phyloP scores from a whole-genome alignment of 2,113 vertebrate genomes.

The Promerops cafer region DNA sequence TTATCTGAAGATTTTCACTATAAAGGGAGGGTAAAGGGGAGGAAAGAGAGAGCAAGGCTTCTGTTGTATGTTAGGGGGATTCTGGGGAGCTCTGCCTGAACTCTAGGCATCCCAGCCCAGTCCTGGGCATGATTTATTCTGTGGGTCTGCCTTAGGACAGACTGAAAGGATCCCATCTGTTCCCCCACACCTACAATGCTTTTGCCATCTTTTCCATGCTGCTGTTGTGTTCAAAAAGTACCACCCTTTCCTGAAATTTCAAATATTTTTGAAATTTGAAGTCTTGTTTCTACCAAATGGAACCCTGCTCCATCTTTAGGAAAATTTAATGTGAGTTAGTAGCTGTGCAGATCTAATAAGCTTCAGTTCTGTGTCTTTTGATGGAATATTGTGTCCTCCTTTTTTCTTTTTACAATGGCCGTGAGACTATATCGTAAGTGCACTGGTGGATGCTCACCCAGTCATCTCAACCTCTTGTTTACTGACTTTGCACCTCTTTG shows the following conservation, averaged over 20 bases:
- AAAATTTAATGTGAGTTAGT: neutral
- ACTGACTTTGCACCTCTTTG: neutral
- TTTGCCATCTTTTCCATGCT: neutral
- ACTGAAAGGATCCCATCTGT: neutral
- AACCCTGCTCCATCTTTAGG: neutral
- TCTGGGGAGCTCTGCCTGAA: neutral
- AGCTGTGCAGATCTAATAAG: neutral
- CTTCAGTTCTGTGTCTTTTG: neutral
- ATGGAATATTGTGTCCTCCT: neutral
- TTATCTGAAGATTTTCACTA: neutral
- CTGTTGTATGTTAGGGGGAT: neutral
- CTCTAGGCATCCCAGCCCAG: neutral
- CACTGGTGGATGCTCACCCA: neutral
- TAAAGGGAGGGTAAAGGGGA: neutral
- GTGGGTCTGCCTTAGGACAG: neutral
- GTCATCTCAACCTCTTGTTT: neutral
- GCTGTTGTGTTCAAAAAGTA: neutral
- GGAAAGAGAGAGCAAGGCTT: neutral
- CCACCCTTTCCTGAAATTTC: neutral
- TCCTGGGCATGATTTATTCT: neutral
- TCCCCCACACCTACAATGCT: neutral
- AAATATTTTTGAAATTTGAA: neutral
- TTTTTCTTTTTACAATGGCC: neutral
- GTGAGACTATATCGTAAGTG: accelerated
- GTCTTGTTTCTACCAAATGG: neutral